Evolutionary conservation across 2,113 vertebrate genomes (phyloP).

Genomic region (Hemichromis elongatus): DNA sequence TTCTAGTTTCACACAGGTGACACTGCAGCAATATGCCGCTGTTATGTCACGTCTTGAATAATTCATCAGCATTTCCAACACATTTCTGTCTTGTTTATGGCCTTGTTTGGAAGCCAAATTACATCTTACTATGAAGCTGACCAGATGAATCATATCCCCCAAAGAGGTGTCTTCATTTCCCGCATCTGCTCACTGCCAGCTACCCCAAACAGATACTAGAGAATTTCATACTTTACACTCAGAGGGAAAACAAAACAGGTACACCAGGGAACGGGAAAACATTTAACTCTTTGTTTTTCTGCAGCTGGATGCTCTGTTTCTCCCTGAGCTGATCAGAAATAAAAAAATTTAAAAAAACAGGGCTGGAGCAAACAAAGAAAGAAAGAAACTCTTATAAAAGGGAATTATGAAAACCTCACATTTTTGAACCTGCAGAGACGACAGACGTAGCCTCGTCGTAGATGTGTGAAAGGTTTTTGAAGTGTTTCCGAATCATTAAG

Average conservation of each 20-base stretch:
- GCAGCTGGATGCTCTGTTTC: not conserved
- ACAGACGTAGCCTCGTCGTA: not conserved
- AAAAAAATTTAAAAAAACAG: no score
- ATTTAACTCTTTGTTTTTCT: not conserved
- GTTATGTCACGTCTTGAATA: slow-evolving; percentile 4
- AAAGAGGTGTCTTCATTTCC: slow-evolving; percentile 23
- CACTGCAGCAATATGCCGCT: not conserved
- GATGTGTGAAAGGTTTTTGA: not conserved
- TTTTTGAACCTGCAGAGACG: not conserved
- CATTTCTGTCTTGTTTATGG: not conserved
- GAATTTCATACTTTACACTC: not conserved
- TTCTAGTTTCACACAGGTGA: not conserved
- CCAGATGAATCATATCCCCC: slow-evolving; percentile 30
- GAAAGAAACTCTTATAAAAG: not conserved
- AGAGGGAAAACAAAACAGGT: not conserved
- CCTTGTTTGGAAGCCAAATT: not conserved
- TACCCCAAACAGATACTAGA: not conserved
- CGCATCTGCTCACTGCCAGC: slow-evolving; percentile 26
- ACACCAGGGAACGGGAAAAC: not conserved
- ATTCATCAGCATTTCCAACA: slow-evolving; percentile 10
- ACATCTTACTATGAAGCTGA: not conserved
- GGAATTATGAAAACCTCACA: not conserved
- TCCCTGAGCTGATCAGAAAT: not conserved
- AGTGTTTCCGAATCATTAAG: not conserved
- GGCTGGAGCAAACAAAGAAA: fast-evolving